Conservation (phyloP, 2,113 vertebrate species). For the Chitala chitala region DNA sequence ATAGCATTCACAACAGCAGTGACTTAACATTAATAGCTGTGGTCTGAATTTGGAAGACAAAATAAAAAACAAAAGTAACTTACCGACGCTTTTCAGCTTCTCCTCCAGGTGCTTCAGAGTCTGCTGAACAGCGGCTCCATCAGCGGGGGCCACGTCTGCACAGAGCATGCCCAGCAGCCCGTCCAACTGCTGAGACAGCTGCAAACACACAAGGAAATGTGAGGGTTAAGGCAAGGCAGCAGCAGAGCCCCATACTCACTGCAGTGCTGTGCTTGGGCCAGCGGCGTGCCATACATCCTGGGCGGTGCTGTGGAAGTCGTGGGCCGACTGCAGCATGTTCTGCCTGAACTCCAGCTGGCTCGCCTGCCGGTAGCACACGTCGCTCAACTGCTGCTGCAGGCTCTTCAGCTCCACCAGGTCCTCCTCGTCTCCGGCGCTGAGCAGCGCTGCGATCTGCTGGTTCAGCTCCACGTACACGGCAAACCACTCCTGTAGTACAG, state of each 20-base stretch:
- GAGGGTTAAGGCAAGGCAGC: too few relatives aligned
- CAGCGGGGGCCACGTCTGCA: constrained; percentile 90
- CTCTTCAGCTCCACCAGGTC: constrained; percentile 86
- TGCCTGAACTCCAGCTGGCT: constrained; percentile 93
- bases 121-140: constrained; percentile 93
- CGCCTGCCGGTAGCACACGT: constrained; percentile 94
- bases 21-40: neutral
- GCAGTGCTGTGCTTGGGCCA: too few relatives aligned
- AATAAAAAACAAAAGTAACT: constrained; percentile 16
- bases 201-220: constrained; percentile 34
- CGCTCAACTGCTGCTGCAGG: constrained; percentile 93
- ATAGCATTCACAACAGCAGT: neutral
- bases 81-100: constrained; percentile 94
- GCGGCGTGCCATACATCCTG: constrained; percentile 77
- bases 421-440: constrained; percentile 88
- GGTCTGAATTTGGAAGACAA: neutral
- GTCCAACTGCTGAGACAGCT: constrained; percentile 96
- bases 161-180: constrained; percentile 95
- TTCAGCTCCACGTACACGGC: constrained; percentile 97
- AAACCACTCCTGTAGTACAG: constrained; percentile 85
- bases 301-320: constrained; percentile 86
- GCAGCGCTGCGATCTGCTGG: constrained; percentile 91
- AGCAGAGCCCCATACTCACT: too few relatives aligned
- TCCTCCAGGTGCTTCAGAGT: constrained; percentile 96
- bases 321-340: constrained; percentile 87